A percentile compares a stretch with the other conserved stretches of the same genome.
Evolutionary conservation across 2,797 vertebrate genomes (phyloP).

Genomic region (Cirrhinus molitorella): DNA sequence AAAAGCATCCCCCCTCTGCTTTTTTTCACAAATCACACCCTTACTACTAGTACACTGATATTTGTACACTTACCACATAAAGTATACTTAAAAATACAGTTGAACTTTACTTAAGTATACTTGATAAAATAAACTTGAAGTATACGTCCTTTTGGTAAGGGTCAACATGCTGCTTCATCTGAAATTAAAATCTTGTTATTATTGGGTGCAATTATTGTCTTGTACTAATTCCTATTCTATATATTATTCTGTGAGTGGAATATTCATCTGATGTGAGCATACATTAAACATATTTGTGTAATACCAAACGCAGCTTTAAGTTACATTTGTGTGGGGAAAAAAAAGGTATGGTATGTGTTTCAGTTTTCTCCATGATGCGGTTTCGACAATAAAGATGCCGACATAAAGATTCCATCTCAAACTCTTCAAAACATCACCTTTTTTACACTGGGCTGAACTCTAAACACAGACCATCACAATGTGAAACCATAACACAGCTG

Average conservation of each 20-base stretch:
- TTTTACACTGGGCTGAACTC: background rate
- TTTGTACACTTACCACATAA: no score
- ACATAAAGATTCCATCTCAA: background rate
- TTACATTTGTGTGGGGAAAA: background rate
- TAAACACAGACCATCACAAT: slow-evolving; percentile 11
- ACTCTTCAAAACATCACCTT: background rate
- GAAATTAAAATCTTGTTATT: background rate
- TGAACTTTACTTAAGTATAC: no score
- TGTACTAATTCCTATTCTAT: background rate
- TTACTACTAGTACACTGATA: no score
- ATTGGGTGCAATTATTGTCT: background rate
- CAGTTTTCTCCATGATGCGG: background rate
- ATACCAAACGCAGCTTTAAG: background rate
- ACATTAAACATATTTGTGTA: background rate
- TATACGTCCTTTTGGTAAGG: no score
- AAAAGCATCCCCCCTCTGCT: no score
- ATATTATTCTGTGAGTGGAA: background rate
- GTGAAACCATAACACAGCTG: background rate
- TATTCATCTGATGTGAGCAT: background rate
- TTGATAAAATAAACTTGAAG: no score
- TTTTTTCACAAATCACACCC: no score
- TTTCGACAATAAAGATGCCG: background rate
- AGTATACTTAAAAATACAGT: no score
- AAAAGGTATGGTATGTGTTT: background rate
- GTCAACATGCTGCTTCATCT: background rate